Evolutionary conservation across 2,797 vertebrate genomes (phyloP).

Genomic region (Loris lydekkerianus): DNA sequence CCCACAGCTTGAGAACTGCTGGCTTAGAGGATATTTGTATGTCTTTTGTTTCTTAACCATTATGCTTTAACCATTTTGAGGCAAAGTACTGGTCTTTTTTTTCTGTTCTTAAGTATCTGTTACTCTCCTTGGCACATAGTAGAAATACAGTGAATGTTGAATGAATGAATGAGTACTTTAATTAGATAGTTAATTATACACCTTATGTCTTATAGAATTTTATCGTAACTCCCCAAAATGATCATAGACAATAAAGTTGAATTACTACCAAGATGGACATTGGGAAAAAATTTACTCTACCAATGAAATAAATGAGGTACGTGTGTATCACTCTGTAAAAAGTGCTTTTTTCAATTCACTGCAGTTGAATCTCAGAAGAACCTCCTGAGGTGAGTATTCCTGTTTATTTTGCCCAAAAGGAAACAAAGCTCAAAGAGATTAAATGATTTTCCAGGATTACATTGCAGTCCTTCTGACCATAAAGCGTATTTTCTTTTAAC

Average conservation of each 20-base stretch:
- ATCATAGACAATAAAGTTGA: constrained; percentile 27
- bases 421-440: constrained; percentile 11
- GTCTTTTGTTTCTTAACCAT: too few relatives aligned
- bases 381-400: neutral
- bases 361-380: neutral
- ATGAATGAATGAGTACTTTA: neutral
- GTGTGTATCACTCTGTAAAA: neutral
- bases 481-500: neutral
- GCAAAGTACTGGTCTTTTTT: neutral
- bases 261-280: neutral
- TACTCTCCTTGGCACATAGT: neutral
- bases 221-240: neutral
- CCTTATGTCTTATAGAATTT: constrained; percentile 6
- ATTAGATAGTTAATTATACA: neutral
- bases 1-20: too few relatives aligned
- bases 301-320: constrained; percentile 16
- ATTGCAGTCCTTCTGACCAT: neutral
- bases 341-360: neutral
- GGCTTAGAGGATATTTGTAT: too few relatives aligned
- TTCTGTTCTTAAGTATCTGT: neutral
- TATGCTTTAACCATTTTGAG: neutral
- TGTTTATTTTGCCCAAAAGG: constrained; percentile 45
- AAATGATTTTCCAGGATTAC: constrained; percentile 59
- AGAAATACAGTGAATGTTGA: constrained; percentile 44
- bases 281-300: constrained; percentile 12